Evolutionary conservation across 2,113 vertebrate species (phyloP).

Genomic region (Pelmatolapia mariae): DNA sequence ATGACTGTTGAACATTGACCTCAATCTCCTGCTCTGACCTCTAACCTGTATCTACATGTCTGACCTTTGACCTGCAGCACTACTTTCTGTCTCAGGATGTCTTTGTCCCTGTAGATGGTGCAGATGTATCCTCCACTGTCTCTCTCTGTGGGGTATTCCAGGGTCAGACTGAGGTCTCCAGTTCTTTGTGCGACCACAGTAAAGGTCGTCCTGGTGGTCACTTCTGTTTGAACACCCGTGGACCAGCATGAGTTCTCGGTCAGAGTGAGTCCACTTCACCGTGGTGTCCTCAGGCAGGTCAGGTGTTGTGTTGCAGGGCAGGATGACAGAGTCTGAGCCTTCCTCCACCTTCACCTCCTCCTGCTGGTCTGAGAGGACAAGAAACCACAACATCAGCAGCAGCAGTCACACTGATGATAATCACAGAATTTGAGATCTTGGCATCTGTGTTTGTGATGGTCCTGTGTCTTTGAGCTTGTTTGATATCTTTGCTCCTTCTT

Average conservation of each 20-base stretch:
- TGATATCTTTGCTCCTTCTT: no score
- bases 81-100: neutral
- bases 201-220: neutral
- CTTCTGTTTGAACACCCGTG: neutral
- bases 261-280: neutral
- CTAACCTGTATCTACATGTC: neutral
- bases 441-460: neutral
- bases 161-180: neutral
- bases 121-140: neutral
- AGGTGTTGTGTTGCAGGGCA: neutral
- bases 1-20: neutral
- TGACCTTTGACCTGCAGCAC: neutral
- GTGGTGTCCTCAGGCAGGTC: neutral
- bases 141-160: neutral
- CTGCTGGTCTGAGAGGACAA: neutral
- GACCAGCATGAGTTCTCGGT: neutral
- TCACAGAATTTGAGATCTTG: fast-evolving
- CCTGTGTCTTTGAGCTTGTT: neutral
- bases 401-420: neutral
- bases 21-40: neutral
- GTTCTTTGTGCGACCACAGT: neutral
- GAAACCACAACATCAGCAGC: fast-evolving
- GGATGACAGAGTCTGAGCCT: neutral
- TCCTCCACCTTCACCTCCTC: neutral
- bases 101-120: neutral